Conservation (phyloP, 2,888 invertebrate species). For the Drosophila emarginata region DNA sequence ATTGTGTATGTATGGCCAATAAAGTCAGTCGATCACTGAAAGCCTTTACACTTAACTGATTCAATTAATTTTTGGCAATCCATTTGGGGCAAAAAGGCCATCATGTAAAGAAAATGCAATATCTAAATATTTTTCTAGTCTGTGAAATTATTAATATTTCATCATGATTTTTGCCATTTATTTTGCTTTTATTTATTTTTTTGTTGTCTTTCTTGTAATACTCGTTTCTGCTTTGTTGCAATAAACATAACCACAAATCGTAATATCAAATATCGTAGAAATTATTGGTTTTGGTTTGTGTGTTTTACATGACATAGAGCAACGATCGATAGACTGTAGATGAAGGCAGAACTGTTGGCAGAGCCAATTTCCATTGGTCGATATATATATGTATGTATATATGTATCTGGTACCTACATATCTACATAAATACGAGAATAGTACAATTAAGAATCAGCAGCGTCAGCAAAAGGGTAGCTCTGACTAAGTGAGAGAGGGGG, state of each 20-base stretch:
- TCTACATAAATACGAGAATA: constrained; percentile 48
- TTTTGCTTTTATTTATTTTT: constrained; percentile 14
- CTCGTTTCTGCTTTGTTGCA: constrained; percentile 36
- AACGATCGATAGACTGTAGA: constrained; percentile 55
- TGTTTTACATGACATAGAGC: constrained; percentile 60
- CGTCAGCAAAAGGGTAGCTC: constrained; percentile 35
- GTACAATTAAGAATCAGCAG: constrained; percentile 41
- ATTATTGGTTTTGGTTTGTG: constrained; percentile 50
- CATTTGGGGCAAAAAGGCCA: constrained; percentile 3
- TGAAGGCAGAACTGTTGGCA: constrained; percentile 20
- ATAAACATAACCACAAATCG: constrained; percentile 63
- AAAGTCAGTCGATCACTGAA: constrained; percentile 66
- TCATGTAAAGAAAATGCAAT: not conserved
- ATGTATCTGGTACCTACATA: too few relatives aligned
- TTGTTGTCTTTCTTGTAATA: constrained; percentile 14
- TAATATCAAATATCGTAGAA: constrained; percentile 66
- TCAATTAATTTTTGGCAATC: constrained; percentile 47
- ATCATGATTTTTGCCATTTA: constrained; percentile 45
- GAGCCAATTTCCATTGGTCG: constrained; percentile 57
- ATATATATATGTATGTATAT: too few relatives aligned
- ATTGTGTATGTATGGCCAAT: constrained; percentile 7
- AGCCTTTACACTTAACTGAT: constrained; percentile 80
- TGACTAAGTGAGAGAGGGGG: constrained; percentile 15
- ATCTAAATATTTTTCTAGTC: not conserved
- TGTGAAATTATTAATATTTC: constrained; percentile 49